A percentile compares a stretch with the other conserved stretches of the same genome.
Conservation (phyloP, 2,113 vertebrate species). For the Heterocephalus glaber region DNA sequence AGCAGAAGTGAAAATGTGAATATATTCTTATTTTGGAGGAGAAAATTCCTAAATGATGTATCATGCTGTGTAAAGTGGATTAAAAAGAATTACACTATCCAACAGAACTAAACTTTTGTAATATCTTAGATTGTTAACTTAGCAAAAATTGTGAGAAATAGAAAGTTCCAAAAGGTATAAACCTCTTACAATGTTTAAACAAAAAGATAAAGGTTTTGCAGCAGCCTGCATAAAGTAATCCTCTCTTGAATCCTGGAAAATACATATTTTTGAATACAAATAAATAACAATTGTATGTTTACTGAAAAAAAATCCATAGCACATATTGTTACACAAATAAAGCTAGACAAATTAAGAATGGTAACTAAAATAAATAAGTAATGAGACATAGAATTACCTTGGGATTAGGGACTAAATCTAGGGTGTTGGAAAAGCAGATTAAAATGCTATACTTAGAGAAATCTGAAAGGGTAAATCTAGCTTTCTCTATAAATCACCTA, state of each 20-base stretch:
- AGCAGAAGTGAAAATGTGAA: background rate
- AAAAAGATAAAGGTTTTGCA: background rate
- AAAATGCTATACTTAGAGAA: slow-evolving; percentile 74
- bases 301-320: background rate
- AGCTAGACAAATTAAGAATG: background rate
- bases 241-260: background rate
- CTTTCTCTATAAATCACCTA: slow-evolving; percentile 73
- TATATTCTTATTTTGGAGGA: background rate
- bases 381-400: slow-evolving; percentile 57
- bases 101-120: background rate
- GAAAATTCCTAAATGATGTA: background rate
- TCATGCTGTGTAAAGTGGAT: background rate
- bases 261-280: slow-evolving; percentile 21
- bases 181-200: background rate
- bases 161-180: background rate
- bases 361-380: slow-evolving; percentile 54
- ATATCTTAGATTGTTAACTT: background rate
- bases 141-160: background rate
- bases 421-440: slow-evolving; percentile 72
- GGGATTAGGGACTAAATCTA: slow-evolving; percentile 55
- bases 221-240: background rate
- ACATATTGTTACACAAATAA: background rate
- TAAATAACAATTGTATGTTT: background rate
- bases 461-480: slow-evolving; percentile 71
- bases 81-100: background rate